phyloP scores from a whole-genome alignment of 2,797 vertebrate species.

The Catostomus latipinnis region DNA sequence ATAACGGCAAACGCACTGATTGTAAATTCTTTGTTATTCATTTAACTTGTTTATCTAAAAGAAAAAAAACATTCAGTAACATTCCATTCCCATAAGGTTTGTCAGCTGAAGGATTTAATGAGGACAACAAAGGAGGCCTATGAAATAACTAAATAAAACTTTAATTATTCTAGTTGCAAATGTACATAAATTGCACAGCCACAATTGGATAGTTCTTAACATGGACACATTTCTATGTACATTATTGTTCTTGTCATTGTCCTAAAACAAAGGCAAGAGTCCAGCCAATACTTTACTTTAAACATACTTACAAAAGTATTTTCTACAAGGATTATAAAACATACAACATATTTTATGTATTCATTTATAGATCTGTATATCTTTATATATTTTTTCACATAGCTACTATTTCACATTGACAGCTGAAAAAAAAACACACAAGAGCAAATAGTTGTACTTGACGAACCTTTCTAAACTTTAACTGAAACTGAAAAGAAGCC shows the following conservation, averaged over 20 bases:
- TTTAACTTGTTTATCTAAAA: too few species aligned
- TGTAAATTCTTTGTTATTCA: too few species aligned
- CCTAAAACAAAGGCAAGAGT: conserved; percentile 81
- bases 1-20: too few species aligned
- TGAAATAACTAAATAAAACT: conserved; percentile 99
- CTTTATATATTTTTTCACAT: conserved; percentile 65
- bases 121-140: conserved; percentile 54
- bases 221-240: conserved; percentile 93
- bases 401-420: conserved; percentile 63
- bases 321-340: conserved; percentile 97
- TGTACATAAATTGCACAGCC: conserved; percentile 99
- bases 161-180: conserved; percentile 99
- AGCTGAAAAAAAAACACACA: conserved; percentile 54
- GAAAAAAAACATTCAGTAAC: too few species aligned
- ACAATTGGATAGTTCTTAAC: conserved; percentile 86
- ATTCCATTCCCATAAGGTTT: too few species aligned
- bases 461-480: conserved; percentile 17
- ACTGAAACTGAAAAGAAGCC: conserved; percentile 17
- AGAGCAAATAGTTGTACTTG: conserved; percentile 43
- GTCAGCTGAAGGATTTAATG: neutral
- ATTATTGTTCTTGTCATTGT: conserved; percentile 92
- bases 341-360: conserved; percentile 84
- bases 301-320: conserved; percentile 98
- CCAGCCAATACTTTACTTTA: conserved; percentile 89
- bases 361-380: conserved; percentile 73